Conservation (phyloP, 2,888 invertebrate species). For the Caenorhabditis macrosperma region DNA sequence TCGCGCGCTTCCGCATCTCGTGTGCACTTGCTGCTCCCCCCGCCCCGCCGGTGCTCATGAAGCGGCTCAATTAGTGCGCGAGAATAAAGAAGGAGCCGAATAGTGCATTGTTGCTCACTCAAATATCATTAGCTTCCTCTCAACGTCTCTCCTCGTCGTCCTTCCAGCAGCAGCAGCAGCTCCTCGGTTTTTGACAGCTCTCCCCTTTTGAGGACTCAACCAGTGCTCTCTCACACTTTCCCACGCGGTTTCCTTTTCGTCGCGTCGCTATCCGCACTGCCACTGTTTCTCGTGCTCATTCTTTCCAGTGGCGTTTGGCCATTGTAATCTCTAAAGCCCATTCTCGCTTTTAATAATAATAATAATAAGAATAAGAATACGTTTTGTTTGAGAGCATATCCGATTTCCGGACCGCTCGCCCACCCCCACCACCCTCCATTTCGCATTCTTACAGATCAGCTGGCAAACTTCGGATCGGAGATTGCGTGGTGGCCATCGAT, state of each 20-base stretch:
- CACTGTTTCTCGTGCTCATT: no score
- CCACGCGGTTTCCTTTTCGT: constrained; percentile 53
- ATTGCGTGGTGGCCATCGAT: constrained; percentile 69
- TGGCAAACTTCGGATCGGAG: constrained; percentile 75
- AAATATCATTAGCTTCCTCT: neutral
- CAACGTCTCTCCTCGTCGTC: neutral
- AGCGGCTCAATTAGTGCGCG: constrained; percentile 23
- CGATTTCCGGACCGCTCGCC: constrained; percentile 47
- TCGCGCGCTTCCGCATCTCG: neutral
- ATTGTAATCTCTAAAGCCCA: constrained; percentile 24
- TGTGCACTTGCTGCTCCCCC: constrained; percentile 5
- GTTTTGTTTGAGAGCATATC: constrained; percentile 56
- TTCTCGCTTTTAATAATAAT: constrained; percentile 39
- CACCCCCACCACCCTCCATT: neutral
- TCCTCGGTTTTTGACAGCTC: neutral
- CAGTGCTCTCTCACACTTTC: constrained; percentile 15
- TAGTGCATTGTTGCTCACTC: constrained; percentile 2
- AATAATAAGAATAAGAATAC: no score
- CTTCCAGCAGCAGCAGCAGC: neutral
- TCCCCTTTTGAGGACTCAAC: neutral
- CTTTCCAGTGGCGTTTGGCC: constrained; percentile 2
- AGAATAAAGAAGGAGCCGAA: neutral
- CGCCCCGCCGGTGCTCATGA: constrained; percentile 10
- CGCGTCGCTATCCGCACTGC: constrained; percentile 8
- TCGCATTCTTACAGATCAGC: constrained; percentile 65